These are phyloP conservation scores for Semnornis frantzii DNA, from an alignment of 2,113 vertebrate species.

Conservation along the genomic window DNA sequence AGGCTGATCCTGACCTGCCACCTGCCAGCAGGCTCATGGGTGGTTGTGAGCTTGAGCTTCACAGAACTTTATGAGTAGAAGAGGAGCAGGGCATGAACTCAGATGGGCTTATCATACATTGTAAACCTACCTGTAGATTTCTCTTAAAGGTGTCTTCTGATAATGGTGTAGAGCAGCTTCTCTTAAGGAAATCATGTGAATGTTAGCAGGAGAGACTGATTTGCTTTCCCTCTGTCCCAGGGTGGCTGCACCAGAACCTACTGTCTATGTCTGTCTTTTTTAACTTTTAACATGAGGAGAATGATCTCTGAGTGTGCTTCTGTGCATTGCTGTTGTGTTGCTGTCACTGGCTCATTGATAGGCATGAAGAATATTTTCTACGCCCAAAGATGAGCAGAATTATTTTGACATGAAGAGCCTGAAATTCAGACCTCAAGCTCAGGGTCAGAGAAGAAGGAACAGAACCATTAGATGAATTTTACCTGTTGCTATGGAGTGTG, in stretches of 20 bases:
- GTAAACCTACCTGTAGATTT: neutral
- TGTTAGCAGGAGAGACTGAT: neutral
- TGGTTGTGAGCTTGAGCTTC: neutral
- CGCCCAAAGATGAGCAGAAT: neutral
- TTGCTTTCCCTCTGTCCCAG: neutral
- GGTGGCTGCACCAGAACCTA: neutral
- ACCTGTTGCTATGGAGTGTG: neutral
- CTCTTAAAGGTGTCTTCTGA: neutral
- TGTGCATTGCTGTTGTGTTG: fast-evolving
- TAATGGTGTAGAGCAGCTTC: neutral
- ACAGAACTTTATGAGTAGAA: neutral
- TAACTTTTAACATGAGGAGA: neutral
- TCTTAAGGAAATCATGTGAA: neutral
- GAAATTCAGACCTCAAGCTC: neutral
- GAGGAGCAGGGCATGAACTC: neutral
- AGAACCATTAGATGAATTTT: neutral
- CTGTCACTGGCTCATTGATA: neutral
- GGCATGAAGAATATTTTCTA: neutral
- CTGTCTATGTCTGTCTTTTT: neutral
- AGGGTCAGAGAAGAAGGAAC: neutral
- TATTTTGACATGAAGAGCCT: neutral
- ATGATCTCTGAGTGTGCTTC: neutral
- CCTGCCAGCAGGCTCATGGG: neutral
- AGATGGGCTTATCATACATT: fast-evolving
- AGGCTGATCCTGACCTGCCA: neutral